Evolutionary conservation across 2,888 invertebrate species (phyloP).

Genomic region (Lithophane ornitopus): DNA sequence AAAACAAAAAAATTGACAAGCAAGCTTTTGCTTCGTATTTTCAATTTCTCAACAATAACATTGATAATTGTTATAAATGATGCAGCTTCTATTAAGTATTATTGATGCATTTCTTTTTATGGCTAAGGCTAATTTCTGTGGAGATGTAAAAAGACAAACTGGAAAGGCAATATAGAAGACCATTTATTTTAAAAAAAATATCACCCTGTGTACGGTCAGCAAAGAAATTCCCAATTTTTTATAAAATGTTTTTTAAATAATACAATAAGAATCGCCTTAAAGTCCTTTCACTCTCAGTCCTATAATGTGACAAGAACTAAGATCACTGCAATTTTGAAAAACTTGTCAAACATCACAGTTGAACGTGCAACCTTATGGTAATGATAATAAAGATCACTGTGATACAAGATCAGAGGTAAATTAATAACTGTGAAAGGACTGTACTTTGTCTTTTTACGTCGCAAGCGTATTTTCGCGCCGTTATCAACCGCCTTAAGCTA

Average conservation of each 20-base stretch:
- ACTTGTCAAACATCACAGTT: too few relatives aligned
- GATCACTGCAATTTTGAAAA: too few relatives aligned
- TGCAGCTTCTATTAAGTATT: slow-evolving; percentile 14
- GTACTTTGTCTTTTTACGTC: too few relatives aligned
- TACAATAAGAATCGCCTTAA: background rate
- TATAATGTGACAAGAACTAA: too few relatives aligned
- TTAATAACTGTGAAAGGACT: too few relatives aligned
- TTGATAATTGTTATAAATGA: background rate
- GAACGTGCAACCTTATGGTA: background rate
- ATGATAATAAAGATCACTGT: too few relatives aligned
- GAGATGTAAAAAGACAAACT: background rate
- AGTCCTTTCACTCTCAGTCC: too few relatives aligned
- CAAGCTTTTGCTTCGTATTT: slow-evolving; percentile 16
- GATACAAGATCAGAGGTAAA: too few relatives aligned
- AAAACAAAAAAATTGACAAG: slow-evolving; percentile 20
- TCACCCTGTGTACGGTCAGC: background rate
- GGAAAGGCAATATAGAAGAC: background rate
- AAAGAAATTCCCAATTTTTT: background rate
- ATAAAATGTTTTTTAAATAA: background rate
- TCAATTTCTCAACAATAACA: background rate
- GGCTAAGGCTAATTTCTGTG: background rate
- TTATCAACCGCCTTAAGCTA: background rate
- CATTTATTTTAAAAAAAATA: too few relatives aligned
- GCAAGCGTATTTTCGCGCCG: background rate
- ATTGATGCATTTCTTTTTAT: slow-evolving; percentile 26